Conservation (phyloP, 2,113 vertebrate genomes). For the Bolborhynchus lineola region DNA sequence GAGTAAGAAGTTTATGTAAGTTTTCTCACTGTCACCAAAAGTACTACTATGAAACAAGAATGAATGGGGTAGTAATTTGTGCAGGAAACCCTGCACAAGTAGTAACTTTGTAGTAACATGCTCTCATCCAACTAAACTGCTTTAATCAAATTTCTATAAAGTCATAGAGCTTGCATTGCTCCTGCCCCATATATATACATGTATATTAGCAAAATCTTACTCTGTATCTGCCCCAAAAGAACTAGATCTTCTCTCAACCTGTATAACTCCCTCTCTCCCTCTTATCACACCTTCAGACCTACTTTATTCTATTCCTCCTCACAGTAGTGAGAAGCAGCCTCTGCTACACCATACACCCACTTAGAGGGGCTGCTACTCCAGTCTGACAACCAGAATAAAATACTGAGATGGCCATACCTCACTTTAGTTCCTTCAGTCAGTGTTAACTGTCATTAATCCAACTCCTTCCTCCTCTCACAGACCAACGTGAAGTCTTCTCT, state of each 20-base stretch:
- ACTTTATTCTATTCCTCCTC: not conserved
- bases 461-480: not conserved
- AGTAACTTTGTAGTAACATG: not conserved
- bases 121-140: not conserved
- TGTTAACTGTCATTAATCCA: not conserved
- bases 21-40: not conserved
- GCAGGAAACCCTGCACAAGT: not conserved
- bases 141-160: not conserved
- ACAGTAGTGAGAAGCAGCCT: not conserved
- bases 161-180: not conserved
- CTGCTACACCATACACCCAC: not conserved
- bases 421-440: not conserved
- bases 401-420: not conserved
- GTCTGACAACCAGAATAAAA: not conserved
- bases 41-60: not conserved
- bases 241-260: not conserved
- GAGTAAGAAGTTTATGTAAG: not conserved
- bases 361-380: not conserved
- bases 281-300: not conserved
- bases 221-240: not conserved
- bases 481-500: not conserved
- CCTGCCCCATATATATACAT: accelerated
- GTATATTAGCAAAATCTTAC: not conserved
- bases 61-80: not conserved
- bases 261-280: not conserved